Evolutionary conservation across 2,888 invertebrate genomes (phyloP).

Genomic region (Idaea biselata): DNA sequence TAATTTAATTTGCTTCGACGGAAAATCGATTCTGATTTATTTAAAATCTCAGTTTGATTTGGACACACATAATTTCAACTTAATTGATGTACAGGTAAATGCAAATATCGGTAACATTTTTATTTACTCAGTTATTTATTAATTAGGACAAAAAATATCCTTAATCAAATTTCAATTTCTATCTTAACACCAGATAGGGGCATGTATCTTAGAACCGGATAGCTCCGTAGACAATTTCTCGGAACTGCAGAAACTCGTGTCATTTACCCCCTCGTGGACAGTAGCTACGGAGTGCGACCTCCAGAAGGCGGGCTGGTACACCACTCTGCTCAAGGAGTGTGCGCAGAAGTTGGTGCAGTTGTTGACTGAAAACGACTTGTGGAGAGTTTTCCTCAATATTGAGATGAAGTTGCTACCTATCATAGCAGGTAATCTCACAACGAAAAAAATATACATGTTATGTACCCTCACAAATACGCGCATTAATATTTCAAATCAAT

Average conservation of each 20-base stretch:
- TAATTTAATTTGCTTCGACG: constrained; percentile 61
- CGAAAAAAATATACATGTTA: no score
- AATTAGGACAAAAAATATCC: not conserved
- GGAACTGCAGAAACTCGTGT: constrained; percentile 51
- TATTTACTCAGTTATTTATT: not conserved
- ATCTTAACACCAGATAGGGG: constrained; percentile 51
- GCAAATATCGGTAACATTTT: constrained; percentile 18
- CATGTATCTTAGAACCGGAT: constrained; percentile 66
- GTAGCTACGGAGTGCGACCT: constrained; percentile 50
- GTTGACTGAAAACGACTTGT: constrained; percentile 50
- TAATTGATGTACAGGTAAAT: constrained; percentile 57
- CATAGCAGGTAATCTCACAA: constrained; percentile 51
- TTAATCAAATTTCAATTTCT: not conserved
- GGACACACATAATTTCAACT: constrained; percentile 34
- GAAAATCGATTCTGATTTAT: constrained; percentile 56
- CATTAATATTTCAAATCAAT: not conserved
- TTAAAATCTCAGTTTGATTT: constrained; percentile 43
- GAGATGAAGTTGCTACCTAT: constrained; percentile 70
- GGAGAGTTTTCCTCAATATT: constrained; percentile 66
- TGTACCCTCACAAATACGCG: not conserved
- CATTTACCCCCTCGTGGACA: constrained; percentile 43
- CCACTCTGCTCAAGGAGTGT: constrained; percentile 44
- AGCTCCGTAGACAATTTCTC: constrained; percentile 58
- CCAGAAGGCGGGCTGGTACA: constrained; percentile 59
- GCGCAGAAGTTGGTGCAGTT: constrained; percentile 30